Base-by-base conservation (phyloP, 1,140 invertebrate genomes). In the Drosophila funebris region DNA sequence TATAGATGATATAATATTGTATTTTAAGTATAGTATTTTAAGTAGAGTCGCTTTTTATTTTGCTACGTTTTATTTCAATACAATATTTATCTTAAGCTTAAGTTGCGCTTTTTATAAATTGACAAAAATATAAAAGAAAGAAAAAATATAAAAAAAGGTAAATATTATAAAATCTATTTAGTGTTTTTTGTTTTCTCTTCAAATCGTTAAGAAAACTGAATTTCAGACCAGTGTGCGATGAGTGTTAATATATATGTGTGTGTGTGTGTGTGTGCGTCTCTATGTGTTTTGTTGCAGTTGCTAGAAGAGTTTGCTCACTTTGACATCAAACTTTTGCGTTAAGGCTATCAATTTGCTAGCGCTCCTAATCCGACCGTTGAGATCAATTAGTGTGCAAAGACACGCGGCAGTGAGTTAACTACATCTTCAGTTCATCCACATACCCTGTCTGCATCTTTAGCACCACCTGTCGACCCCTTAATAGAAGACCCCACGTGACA, bases 281-380 rank as follows among this genome's bases (percentile, higher is more conserved):
- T 36, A n/a, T 24, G 31, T 48, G 41, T 41, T 11, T 33, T 20
- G n/a, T 13, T 58, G 44, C 54, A 60, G 39, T 36, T 52, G 54
- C 16, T 29, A 2, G n/a, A 22, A 53, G 31, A 54, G 50, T 29
- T 54, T 50, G 29, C 56, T 53, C 16, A 67, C 62, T 52, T 77
- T 75, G 63, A 68, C 71, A 74, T 83, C 36, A 83, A 83, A 83
- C 64, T 83, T 83, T 83, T 62, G 50, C 41, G 73, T 72, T 64
- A 78, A 76, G 63, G 71, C 79, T 76, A 83, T 83, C 79, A 83
- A 83, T 83, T 83, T 83, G 64, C 71, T 64, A 41, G 62, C 66
- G 41, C 62, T 63, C 22, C 70, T 78, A 83, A 83, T 78, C 71
- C 79, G 52, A 66, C 75, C 70, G 79, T 78, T 83, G 79, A 83